Conservation (phyloP, 2,113 vertebrate species). For the Marcusenius ussheri region DNA sequence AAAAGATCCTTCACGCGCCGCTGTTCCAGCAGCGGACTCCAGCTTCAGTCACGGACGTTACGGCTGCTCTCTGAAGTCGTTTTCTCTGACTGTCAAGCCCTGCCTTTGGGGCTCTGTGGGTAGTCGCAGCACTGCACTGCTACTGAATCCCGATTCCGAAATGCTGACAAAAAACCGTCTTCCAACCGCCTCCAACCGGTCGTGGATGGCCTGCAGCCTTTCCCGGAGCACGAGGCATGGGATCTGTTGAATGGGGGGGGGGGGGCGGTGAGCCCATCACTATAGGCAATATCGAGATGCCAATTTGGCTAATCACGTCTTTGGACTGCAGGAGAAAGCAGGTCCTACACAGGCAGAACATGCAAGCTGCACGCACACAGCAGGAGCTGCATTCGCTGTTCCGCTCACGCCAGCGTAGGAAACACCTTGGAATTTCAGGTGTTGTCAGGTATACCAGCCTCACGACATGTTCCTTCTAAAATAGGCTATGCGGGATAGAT, state of each 20-base stretch:
- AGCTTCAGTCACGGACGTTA: background rate
- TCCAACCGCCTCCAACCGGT: background rate
- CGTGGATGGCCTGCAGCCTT: background rate
- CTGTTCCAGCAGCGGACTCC: background rate
- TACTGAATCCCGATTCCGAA: background rate
- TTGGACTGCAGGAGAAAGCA: background rate
- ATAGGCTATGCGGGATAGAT: background rate
- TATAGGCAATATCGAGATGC: background rate
- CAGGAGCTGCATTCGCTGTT: background rate
- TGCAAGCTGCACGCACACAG: background rate
- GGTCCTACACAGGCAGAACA: background rate
- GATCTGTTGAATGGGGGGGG: background rate
- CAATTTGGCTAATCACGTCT: background rate
- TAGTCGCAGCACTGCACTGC: background rate
- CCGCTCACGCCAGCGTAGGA: background rate
- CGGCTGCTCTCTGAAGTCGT: background rate
- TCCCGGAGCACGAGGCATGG: background rate
- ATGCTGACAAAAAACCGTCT: background rate
- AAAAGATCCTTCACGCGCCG: background rate
- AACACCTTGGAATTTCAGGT: background rate
- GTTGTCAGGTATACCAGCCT: background rate
- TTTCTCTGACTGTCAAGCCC: background rate
- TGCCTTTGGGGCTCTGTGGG: conserved; percentile 1
- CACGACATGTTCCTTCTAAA: background rate
- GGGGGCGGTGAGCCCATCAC: background rate